Evolutionary conservation across 1,140 invertebrate species (phyloP), one percentile per base, ranked within the genome.

Genomic region (Teleopsis dalmanni): DNA sequence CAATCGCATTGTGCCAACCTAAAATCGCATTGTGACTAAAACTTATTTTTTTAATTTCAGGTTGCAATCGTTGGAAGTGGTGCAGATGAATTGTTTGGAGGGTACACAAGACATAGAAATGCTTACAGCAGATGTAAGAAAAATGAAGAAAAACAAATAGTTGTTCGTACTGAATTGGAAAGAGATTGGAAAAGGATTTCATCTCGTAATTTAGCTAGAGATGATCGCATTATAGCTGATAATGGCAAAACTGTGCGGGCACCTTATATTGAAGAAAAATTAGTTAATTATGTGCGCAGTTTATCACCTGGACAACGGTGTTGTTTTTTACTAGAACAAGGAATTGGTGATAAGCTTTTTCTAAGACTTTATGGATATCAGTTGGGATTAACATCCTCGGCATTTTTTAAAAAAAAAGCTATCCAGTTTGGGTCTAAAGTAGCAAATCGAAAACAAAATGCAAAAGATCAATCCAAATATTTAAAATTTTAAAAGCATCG

Each of bases 361-460:
- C 72, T 99, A 25, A 75, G 95, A 58, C 68, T 89, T n/a, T 71
- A 82, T 33, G 92, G 91, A 1, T 74, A 75, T 53, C 72, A 82
- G 57, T 66, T 95, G 18, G 88, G 88, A 9, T 70, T 91, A 4
- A 67, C 61, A 51, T 70, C 77, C 37, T 81, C 84, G 16, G 80
- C 86, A 1, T 64, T 68, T 37, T 78, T 89, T 37, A 87, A 88
- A 35, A 99, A 99, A 72, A 70, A 91, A 72, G 95, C 95, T 13
- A 84, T 99, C 41, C 95, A 99, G 71, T 98, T 99, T 80, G 95
- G 95, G n/a, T 94, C 92, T 1, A 78, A 88, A 62, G 95, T 98
- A 57, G 94, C 95, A 4, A 91, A 96, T 71, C 79, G 80, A 33
- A 93, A 89, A 71, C 87, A 95, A 75, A 95, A 91, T 71, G 94